Base-by-base conservation (phyloP, 1,140 invertebrate species). In the Lepidostoma basale region DNA sequence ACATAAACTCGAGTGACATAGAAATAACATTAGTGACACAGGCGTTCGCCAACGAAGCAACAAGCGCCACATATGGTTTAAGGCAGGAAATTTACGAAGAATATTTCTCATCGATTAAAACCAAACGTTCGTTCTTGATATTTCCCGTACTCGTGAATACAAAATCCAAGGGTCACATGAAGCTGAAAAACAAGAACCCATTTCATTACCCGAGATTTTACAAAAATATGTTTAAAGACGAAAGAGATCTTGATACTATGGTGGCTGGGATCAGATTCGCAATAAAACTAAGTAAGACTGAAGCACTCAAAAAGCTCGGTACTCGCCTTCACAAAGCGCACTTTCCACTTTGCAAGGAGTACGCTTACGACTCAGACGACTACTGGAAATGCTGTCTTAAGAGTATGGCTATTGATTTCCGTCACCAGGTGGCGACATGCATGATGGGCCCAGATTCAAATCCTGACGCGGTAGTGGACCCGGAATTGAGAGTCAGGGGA, bases 161-260 rank as follows among this genome's bases (percentile, higher is more conserved):
- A 0, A 86, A 89, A 76, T 92, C 90, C 0, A 81, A 86, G 54
- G 93, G 93, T 0, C 84, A 84, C 16, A 70, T 95, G 2, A 84
- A 80, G 68, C 77, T 95, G 1, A 81, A 77, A 67, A 87, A 87
- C 5, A 88, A 82, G 6, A 87, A 97, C 81, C 94, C 94, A 0
- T 85, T 87, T 18, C 84, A 89, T 12, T 84, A 88, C 74, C 92
- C 92, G 0, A 83, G 86, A 22, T 85, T 96, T 25, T 86, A 62
- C 23, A 69, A 68, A 3, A 68, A 74, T 54, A 74, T 71, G 49
- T 69, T 75, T 3, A 58, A 68, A 28, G 70, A 73, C 18, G 39
- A 44, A 1, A 49, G 60, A 65, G 81, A 83, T 67, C 68, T 83
- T 0, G 74, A 72, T 59, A 78, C 76, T 3, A 76, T 83, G 26